Conservation (phyloP, 2,797 vertebrate genomes). For the Tangara arthus region DNA sequence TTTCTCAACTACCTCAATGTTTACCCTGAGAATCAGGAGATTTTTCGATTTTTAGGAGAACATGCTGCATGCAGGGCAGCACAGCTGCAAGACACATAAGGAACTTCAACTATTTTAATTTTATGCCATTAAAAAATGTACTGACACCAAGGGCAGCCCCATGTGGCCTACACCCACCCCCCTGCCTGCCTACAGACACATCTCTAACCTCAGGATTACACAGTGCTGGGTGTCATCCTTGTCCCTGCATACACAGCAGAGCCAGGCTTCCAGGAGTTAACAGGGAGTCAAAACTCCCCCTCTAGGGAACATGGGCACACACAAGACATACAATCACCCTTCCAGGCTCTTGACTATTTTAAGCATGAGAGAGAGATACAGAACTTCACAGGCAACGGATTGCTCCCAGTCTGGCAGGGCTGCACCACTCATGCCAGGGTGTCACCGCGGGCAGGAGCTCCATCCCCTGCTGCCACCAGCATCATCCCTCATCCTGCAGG, state of each 20-base stretch:
- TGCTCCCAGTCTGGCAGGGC: not conserved
- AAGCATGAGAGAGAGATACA: not conserved
- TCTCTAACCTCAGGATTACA: not conserved
- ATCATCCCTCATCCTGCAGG: rapidly evolving
- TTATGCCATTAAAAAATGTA: not conserved
- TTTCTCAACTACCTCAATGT: not conserved
- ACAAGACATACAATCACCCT: not conserved
- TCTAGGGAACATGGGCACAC: not conserved
- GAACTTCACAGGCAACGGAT: not conserved
- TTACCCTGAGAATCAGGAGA: not conserved
- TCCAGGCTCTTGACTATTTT: conserved; percentile 7
- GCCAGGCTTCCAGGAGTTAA: not conserved
- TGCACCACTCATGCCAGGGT: not conserved
- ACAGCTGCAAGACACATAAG: not conserved
- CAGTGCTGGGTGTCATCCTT: not conserved
- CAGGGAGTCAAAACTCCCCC: not conserved
- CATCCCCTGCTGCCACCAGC: not conserved
- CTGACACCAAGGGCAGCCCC: not conserved
- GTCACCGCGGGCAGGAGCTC: not conserved
- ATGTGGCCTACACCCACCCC: not conserved
- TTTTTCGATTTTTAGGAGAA: not conserved
- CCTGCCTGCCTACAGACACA: not conserved
- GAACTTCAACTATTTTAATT: not conserved
- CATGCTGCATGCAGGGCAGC: not conserved
- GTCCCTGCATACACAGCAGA: not conserved